Conservation (phyloP, 2,888 invertebrate species). For the Morpho achilles region DNA sequence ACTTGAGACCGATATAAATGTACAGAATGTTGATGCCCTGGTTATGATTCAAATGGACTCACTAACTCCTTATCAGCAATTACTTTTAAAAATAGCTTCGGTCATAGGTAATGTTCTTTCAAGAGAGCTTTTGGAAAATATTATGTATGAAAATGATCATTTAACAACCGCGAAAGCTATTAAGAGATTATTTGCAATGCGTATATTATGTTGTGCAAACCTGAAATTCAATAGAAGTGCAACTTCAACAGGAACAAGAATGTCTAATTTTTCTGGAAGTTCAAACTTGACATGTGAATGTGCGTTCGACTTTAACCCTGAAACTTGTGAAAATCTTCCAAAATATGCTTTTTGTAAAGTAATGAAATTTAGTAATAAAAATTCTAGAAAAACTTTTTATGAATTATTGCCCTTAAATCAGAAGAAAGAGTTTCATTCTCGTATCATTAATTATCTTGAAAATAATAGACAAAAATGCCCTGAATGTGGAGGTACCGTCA, state of each 20-base stretch:
- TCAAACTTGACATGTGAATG: conserved; percentile 55
- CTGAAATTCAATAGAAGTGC: conserved; percentile 34
- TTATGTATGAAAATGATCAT: conserved; percentile 74
- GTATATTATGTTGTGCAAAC: conserved; percentile 76
- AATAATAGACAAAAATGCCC: conserved; percentile 70
- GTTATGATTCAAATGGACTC: conserved; percentile 77
- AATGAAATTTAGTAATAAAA: conserved; percentile 74
- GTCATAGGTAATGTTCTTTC: conserved; percentile 77
- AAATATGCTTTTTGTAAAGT: conserved; percentile 79
- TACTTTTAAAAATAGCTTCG: conserved; percentile 79
- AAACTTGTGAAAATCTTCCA: conserved; percentile 55
- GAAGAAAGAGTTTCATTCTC: conserved; percentile 76
- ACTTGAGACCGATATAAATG: conserved; percentile 55
- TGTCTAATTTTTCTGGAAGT: conserved; percentile 28
- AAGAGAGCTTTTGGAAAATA: conserved; percentile 70
- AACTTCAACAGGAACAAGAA: conserved; percentile 29
- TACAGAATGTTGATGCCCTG: conserved; percentile 65
- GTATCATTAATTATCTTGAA: conserved; percentile 71
- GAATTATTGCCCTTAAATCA: conserved; percentile 75
- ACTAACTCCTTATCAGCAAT: conserved; percentile 79
- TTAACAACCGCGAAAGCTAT: conserved; percentile 72
- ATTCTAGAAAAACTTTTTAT: conserved; percentile 73
- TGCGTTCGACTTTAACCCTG: conserved; percentile 55
- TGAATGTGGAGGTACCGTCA: conserved; percentile 64
- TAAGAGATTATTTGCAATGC: conserved; percentile 75